These are phyloP conservation scores for Sparidentex hasta DNA, from an alignment of 2,797 vertebrate genomes.

Conservation along the genomic window DNA sequence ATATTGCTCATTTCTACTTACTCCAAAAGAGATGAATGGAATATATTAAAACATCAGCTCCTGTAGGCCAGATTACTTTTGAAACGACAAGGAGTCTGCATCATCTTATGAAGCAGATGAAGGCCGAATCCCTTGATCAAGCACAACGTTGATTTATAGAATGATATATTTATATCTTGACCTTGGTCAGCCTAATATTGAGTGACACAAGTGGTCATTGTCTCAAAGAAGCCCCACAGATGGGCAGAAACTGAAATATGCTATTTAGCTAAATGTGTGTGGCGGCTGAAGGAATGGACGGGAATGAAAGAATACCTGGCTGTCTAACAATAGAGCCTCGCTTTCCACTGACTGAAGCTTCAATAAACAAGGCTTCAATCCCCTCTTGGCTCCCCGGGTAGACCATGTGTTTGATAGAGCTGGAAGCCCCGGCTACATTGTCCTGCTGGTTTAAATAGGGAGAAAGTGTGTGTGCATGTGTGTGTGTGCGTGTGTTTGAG, in stretches of 20 bases:
- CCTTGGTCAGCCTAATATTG: background rate
- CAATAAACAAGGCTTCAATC: conserved; percentile 61
- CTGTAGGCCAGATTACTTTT: no score
- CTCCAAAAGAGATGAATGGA: conserved; percentile 6
- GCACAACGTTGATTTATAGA: background rate
- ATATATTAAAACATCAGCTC: background rate
- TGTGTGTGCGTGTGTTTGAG: conserved; percentile 14
- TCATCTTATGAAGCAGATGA: background rate
- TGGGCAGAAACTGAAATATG: conserved; percentile 31
- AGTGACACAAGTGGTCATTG: conserved; percentile 5
- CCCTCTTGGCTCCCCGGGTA: conserved; percentile 54
- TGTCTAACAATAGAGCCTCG: conserved; percentile 56
- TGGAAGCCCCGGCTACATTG: conserved; percentile 65
- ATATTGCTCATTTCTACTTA: background rate
- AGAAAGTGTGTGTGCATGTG: background rate
- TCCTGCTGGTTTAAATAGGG: conserved; percentile 60
- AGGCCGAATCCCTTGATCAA: background rate
- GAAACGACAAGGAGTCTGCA: background rate
- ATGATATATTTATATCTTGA: background rate
- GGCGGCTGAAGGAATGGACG: conserved; percentile 30
- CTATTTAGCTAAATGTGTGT: background rate
- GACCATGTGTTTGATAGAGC: conserved; percentile 65
- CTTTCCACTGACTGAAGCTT: conserved; percentile 46
- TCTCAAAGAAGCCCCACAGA: conserved; percentile 22
- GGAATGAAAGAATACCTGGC: conserved; percentile 61